Evolutionary conservation across 1,140 invertebrate genomes (phyloP), one percentile per base, ranked within the genome.

Genomic region (Lepidotrigona ventralis): DNA sequence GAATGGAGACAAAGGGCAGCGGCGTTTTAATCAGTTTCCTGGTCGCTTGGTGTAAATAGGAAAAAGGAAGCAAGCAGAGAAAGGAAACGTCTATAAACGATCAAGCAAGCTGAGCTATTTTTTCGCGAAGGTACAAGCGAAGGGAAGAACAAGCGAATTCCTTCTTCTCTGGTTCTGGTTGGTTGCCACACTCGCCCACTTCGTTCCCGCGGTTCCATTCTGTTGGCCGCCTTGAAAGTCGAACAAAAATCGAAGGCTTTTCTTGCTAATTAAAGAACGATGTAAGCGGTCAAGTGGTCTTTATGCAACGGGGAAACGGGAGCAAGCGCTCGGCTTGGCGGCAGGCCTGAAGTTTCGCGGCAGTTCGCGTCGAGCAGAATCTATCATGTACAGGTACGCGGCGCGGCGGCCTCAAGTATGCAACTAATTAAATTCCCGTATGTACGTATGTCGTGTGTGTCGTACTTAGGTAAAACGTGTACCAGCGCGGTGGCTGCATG

Each of bases 341-440:
- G 29, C 6, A 29, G 85, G 79, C 46, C 66, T 78, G 72, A 88
- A 85, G 79, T 88, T 81, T 60, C 72, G 69, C 71, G 75, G 77
- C 78, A 75, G 79, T 77, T 87, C 58, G 75, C 83, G 77, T 64
- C 66, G 60, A 60, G 76, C 79, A 60, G 86, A 86, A 89, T 88
- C 87, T 89, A 89, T 89, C 81, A 84, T 76, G 75, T 69, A 80
- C 85, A 85, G 68, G 73, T 54, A 81, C 75, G 39, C 75, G 39
- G 39, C 39, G 39, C 39, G 60, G n/a, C 71, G 46, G 79, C 76
- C 78, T 88, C 69, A 75, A 88, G 86, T 88, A 86, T 70, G 79
- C 84, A 82, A 84, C 85, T 88, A 89, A 89, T 89, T 89, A 89
- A 89, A 89, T 89, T 88, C 85, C 85, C 77, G 39, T 26, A 76